phyloP scores from a whole-genome alignment of 2,888 invertebrate genomes.

The Mactromeris polynyma region DNA sequence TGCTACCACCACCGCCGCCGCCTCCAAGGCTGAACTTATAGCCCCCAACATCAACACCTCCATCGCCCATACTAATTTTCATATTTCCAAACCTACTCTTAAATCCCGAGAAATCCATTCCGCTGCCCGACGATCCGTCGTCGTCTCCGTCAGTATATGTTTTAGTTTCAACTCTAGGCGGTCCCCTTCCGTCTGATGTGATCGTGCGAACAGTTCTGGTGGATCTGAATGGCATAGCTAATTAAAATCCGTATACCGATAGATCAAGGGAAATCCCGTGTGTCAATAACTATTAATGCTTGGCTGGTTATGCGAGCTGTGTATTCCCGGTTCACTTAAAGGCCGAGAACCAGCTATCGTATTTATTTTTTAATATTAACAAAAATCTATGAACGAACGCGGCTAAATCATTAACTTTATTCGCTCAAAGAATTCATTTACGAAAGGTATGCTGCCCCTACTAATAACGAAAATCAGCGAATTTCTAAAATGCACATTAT shows the following conservation, averaged over 20 bases:
- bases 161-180: slow-evolving; percentile 74
- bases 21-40: slow-evolving; percentile 27
- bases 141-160: slow-evolving; percentile 78
- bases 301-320: slow-evolving; percentile 17
- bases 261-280: slow-evolving; percentile 32
- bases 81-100: slow-evolving; percentile 71
- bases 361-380: not conserved
- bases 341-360: slow-evolving; percentile 35
- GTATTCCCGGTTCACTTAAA: not conserved
- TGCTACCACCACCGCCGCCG: not conserved
- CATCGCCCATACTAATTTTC: slow-evolving; percentile 72
- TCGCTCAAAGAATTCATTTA: not conserved
- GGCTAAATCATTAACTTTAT: not conserved
- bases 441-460: too few species aligned
- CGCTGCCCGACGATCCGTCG: slow-evolving; percentile 59
- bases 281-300: slow-evolving; percentile 36
- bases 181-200: slow-evolving; percentile 76
- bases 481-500: not conserved
- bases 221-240: slow-evolving; percentile 55
- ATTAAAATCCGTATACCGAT: slow-evolving; percentile 7
- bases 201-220: slow-evolving; percentile 79
- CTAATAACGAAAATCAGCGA: not conserved
- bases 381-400: not conserved
- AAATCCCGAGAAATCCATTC: slow-evolving; percentile 69
- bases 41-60: slow-evolving; percentile 46